Percentiles rank a stretch among this genome's conserved stretches.
These are phyloP conservation scores for Nycticryphes semicollaris DNA, from an alignment of 2,113 vertebrate species.

Conservation along the genomic window DNA sequence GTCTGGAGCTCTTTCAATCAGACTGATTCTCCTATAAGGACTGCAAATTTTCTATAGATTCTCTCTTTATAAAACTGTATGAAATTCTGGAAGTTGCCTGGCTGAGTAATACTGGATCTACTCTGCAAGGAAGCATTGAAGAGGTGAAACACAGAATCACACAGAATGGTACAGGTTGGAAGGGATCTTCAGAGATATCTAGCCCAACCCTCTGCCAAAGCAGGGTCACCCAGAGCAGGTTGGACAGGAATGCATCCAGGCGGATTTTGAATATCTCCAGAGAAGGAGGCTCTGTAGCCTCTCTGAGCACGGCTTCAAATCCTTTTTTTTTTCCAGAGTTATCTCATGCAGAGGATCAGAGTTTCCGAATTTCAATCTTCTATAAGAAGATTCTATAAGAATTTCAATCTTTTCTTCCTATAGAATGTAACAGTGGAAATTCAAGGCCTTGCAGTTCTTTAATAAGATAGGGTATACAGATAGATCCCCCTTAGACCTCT, in stretches of 20 bases:
- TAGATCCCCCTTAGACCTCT: not conserved
- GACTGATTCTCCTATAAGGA: not conserved
- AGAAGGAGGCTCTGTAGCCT: too few species aligned
- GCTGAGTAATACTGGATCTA: not conserved
- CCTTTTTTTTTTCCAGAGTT: not conserved
- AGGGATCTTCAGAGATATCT: too few species aligned
- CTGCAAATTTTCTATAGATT: not conserved
- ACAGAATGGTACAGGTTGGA: too few species aligned
- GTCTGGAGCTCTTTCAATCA: not conserved
- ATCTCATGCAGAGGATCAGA: not conserved
- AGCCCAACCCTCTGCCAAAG: too few species aligned
- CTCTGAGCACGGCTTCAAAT: not conserved
- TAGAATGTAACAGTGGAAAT: not conserved
- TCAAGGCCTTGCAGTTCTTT: not conserved
- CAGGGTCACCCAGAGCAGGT: too few species aligned
- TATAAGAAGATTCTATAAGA: too few species aligned
- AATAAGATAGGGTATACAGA: not conserved
- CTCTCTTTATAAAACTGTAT: not conserved
- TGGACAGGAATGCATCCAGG: too few species aligned
- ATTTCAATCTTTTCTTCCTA: fast-evolving
- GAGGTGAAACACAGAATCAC: not conserved
- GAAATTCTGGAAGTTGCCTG: not conserved
- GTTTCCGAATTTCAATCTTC: not conserved
- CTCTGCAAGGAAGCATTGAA: not conserved
- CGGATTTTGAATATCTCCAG: too few species aligned